Percentiles rank a stretch among this genome's conserved stretches.
Conservation (phyloP, 2,797 vertebrate genomes). For the Acanthis flammea region DNA sequence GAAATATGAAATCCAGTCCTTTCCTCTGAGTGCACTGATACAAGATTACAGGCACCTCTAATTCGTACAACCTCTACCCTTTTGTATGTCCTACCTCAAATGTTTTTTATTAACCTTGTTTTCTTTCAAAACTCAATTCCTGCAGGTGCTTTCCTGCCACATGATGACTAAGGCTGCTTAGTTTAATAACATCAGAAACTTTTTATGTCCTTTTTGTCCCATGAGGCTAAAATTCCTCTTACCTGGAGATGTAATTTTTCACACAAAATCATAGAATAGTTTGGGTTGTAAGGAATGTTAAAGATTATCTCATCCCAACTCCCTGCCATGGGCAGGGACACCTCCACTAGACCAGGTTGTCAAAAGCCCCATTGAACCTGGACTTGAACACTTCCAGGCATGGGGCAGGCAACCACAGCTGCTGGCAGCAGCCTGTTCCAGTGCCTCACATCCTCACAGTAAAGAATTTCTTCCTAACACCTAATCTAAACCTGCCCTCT, state of each 20-base stretch:
- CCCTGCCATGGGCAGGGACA: not conserved
- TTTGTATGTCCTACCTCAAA: not conserved
- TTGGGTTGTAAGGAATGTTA: not conserved
- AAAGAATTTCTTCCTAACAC: not conserved
- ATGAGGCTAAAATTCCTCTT: not conserved
- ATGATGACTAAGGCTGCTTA: not conserved
- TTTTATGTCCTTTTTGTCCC: not conserved
- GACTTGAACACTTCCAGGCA: not conserved
- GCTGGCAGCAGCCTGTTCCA: not conserved
- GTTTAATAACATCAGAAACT: not conserved
- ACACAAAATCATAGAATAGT: not conserved
- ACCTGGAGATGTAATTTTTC: not conserved
- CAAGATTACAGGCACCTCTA: not conserved
- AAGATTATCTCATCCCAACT: not conserved
- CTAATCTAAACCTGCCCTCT: not conserved
- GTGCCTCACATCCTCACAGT: not conserved
- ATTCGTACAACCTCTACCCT: not conserved
- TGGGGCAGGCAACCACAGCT: not conserved
- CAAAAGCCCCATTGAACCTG: not conserved
- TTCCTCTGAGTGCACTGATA: not conserved
- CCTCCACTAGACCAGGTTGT: not conserved
- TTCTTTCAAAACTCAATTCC: conserved; percentile 7
- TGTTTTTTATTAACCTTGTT: not conserved
- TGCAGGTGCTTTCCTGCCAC: not conserved
- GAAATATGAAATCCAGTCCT: not conserved